Base-by-base conservation (phyloP, 2,888 invertebrate genomes). In the Ischnus inquisitorius region DNA sequence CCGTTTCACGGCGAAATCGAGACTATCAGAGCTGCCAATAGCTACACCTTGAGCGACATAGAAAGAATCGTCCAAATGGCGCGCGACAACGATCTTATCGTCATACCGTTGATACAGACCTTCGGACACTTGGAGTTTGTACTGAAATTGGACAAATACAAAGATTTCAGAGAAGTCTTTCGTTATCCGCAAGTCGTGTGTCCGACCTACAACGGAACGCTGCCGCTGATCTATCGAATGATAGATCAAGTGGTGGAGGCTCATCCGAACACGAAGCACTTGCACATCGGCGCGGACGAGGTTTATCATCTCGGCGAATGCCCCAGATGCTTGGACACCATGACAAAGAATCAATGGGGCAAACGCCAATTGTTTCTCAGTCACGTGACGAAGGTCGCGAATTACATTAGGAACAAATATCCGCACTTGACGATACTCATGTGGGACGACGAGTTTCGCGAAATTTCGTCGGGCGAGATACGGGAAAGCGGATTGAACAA, bases 271-370 rank as follows among this genome's bases (percentile, higher is more conserved):
- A 90, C 92, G 1, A 92, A 94, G 74, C 94, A 94, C 88, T 91
- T 98, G 69, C 97, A 98, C 90, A 96, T 98, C 83, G 98, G 97
- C 0, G 96, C 97, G 67, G 98, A 98, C 92, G 98, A 98, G 94
- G 97, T 98, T 0, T 96, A 95, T 89, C 95, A 96, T 81, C 93
- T 97, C 39, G 96, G 96, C n/a, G 93, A 94, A 85, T 97, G 97
- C 90, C 88, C 93, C 2, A 91, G 93, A 60, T 97, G 97, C 87
- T 89, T 89, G n/a, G 93, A 94, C 10, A 64, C 82, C 0, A 90
- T 93, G 90, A 85, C 94, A 92, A 91, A 94, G 88, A 82, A 89
- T 88, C 86, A 92, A 87, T 94, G 95, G 94, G 92, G 92, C 39
- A 95, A 95, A 93, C 95, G 94, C 76, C 93, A 95, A 65, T 91